Evolutionary conservation across 2,797 vertebrate genomes (phyloP), one percentile per base, ranked within the genome.

Genomic region (Microchirus variegatus): DNA sequence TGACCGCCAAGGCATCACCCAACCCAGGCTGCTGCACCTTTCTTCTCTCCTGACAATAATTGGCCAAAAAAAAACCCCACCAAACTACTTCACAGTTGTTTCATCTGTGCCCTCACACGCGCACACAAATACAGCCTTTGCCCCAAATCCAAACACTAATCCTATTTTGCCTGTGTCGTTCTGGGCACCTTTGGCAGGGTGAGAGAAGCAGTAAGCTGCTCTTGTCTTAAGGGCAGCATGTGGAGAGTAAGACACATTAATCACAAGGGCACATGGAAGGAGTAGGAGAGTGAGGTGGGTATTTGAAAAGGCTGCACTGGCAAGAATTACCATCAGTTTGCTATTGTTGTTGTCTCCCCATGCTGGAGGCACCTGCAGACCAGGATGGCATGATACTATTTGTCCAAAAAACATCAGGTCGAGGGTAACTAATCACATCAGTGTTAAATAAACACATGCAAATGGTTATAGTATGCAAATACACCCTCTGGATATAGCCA

Each of bases 111-210:
- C 65, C 59, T 80, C 67, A 72, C 72, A 56, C 56, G 59, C 42
- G n/a, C 61, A 68, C 37, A 80, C 15, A 75, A 82, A 82, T 81
- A 80, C 78, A 81, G 46, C 68, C 52, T 73, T 54, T 47, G 5
- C 61, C 79, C 73, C 18, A 78, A 85, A 81, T 65, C 61, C 54
- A 8, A 80, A 75, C 68, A 82, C 69, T 87, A 87, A 90, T 90
- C 89, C 73, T 83, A 68, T 88, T 88, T 86, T 78, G 82, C 81
- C 83, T 77, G 72, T 87, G 80, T 83, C 75, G 70, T 78, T 83
- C 82, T 38, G 54, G 70, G 70, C 67, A 85, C 81, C 77, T 83
- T 70, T 78, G 80, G 82, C 67, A 64, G 53, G 63, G 67, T 42
- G 57, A 71, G 49, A 64, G 59, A 84, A 73, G 69, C 79, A 19